Base-by-base conservation (phyloP, 2,113 vertebrate species). In the Grallaria varia region DNA sequence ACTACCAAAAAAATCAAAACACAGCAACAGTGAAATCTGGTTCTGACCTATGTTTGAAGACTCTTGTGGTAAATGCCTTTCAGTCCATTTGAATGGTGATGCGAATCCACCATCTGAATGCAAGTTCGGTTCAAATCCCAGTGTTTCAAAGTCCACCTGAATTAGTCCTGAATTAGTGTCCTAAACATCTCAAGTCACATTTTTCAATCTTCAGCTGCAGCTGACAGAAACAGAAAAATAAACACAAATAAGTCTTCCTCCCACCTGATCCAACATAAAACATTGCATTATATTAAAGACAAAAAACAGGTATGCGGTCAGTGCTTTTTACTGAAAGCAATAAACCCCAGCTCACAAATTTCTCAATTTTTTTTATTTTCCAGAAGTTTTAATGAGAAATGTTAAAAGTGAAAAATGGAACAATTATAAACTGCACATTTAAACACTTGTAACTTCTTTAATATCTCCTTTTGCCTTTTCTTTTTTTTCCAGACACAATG, bases 111-210 rank as follows among this genome's bases (percentile, higher is more conserved):
- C 72, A 82, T 76, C 47, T 74, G 69, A 84, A 88, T 69, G 78
- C 23, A 58, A 8, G 27, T 52, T 91, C 94, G 87, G 56, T 90
- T 92, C 77, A 69, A 85, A 86, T 86, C 89, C 49, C 89, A 93
- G 77, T 73, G 78, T 91, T 95, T 95, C 78, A 93, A 97, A 96
- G 89, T 92, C 97, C 92, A 83, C 89, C 91, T 97, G 92, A 80
- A 96, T 80, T 90, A 50, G 58, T 93, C 89, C 91, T 97, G 92
- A 80, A 96, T 80, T 90, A 50, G 58, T 93, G 89, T 94, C 79
- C 74, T 95, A 62, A 91, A 91, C 39, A 89, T 89, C 87, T 91
- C 91, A 69, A 96, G 35, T 67, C 47, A 83, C 39, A 15, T 67
- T 90, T 95, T 84, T 89, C 91, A 84, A 56, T 82, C 58, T 84